Evolutionary conservation across 2,113 vertebrate genomes (phyloP), one percentile per base, ranked within the genome.

Genomic region (Dendropsophus ebraccatus): DNA sequence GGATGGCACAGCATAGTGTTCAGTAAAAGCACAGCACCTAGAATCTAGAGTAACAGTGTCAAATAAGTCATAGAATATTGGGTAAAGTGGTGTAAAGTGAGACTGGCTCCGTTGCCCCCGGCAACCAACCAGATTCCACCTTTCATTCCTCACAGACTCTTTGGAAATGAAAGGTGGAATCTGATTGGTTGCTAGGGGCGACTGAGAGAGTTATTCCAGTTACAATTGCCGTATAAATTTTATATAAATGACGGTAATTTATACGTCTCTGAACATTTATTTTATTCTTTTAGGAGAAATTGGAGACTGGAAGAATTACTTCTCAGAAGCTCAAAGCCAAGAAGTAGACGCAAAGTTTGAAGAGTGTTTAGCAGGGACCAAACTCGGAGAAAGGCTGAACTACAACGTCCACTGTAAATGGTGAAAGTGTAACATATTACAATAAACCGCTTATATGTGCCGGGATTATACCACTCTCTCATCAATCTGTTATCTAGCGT

Each of bases 261-360:
- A n/a, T n/a, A n/a, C n/a, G 6, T 23, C 21, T 23, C 4, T 56
- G 4, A 3, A 25, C 6, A 30, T 65, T 65, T 7, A 17, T 8
- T 37, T 41, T 37, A 77, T 0, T 23, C n/a, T 89, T n/a, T 52
- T 12, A 92, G 93, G 94, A 67, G 88, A 91, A 47, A 32, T 93
- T 47, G 91, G 94, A 25, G 94, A 93, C 83, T 95, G 92, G 93
- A 96, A 88, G 91, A 92, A 88, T 72, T 19, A 94, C 70, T 94
- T 96, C 4, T 88, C 74, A 65, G 89, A 92, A 85, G 89, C 92
- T 83, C 94, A 94, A 88, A 96, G 89, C 58, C 75, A 85, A 50
- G 91, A 94, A 92, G 95, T 96, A 94, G 92, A 96, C 62, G 72
- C 0, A 82, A 95, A 92, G 89, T 96, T 96, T 92, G 87, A 90